Conservation (phyloP, 2,888 invertebrate genomes). For the Calephelis perditalis region DNA sequence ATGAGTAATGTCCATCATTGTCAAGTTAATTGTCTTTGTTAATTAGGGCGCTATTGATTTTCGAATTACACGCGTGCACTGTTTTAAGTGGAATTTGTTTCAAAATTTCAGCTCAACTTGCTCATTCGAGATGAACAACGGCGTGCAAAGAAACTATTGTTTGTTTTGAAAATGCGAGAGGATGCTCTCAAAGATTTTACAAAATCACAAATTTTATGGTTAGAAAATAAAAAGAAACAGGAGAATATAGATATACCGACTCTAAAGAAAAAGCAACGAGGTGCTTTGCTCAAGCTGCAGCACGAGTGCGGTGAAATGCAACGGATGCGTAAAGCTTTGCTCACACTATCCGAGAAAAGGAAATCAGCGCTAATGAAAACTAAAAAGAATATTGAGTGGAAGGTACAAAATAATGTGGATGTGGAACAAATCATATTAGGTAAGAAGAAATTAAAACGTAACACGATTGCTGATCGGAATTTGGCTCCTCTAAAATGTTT, state of each 20-base stretch:
- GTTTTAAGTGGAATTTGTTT: not conserved
- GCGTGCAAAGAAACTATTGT: constrained; percentile 65
- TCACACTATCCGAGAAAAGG: constrained; percentile 61
- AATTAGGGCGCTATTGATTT: not conserved
- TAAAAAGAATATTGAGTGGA: constrained; percentile 63
- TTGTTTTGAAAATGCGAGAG: constrained; percentile 68
- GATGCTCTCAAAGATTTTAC: constrained; percentile 70
- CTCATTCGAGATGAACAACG: constrained; percentile 74
- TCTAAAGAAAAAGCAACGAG: constrained; percentile 82
- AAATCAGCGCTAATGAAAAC: constrained; percentile 66
- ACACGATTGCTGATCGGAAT: constrained; percentile 41
- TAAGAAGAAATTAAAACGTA: constrained; percentile 60
- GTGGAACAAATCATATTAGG: constrained; percentile 56
- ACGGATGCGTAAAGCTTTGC: constrained; percentile 68
- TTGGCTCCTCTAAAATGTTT: constrained; percentile 63
- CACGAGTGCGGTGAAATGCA: constrained; percentile 84
- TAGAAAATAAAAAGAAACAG: constrained; percentile 68
- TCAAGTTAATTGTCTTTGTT: too few species aligned
- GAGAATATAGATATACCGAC: constrained; percentile 68
- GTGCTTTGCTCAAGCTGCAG: constrained; percentile 80
- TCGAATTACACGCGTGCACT: constrained; percentile 1
- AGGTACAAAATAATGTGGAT: constrained; percentile 53
- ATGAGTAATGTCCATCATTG: constrained; percentile 17
- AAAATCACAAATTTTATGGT: constrained; percentile 69
- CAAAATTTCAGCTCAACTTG: constrained; percentile 59